Conservation (phyloP, 2,113 vertebrate species). For the Lathamus discolor region DNA sequence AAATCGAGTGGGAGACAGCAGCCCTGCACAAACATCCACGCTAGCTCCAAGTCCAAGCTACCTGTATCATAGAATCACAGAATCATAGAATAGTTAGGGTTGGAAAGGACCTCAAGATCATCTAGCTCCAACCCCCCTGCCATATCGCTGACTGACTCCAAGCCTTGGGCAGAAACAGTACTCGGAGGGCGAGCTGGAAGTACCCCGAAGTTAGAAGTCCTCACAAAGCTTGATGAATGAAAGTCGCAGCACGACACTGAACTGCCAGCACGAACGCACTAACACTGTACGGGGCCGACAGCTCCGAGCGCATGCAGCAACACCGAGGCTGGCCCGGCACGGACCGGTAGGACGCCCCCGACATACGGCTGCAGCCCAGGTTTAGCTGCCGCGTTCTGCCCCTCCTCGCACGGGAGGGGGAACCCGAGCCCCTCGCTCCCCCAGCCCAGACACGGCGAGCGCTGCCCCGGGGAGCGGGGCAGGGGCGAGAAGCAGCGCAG, state of each 20-base stretch:
- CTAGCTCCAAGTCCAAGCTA: background rate
- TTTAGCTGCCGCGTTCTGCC: accelerated
- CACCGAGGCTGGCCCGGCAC: accelerated
- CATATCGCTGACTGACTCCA: too few relatives aligned
- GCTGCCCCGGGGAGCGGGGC: too few relatives aligned
- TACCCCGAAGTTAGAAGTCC: background rate
- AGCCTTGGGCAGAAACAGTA: background rate
- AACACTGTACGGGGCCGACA: accelerated
- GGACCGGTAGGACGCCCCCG: accelerated
- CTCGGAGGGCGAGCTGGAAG: background rate
- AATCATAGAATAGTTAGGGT: too few relatives aligned
- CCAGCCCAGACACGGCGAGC: background rate
- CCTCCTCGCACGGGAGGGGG: accelerated
- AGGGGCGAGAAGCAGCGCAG: background rate
- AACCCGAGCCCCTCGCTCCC: background rate
- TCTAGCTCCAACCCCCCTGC: too few relatives aligned
- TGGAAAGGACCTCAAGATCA: too few relatives aligned
- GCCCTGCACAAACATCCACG: background rate
- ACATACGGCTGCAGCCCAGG: accelerated
- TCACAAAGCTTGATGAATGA: background rate
- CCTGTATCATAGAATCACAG: too few relatives aligned
- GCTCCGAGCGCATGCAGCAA: accelerated
- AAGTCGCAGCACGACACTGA: background rate
- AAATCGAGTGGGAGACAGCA: accelerated
- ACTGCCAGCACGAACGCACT: accelerated